Percentiles rank a stretch among this genome's conserved stretches.
These are phyloP conservation scores for Synergus laeviventris DNA, from an alignment of 2,888 invertebrate genomes.

Conservation along the genomic window DNA sequence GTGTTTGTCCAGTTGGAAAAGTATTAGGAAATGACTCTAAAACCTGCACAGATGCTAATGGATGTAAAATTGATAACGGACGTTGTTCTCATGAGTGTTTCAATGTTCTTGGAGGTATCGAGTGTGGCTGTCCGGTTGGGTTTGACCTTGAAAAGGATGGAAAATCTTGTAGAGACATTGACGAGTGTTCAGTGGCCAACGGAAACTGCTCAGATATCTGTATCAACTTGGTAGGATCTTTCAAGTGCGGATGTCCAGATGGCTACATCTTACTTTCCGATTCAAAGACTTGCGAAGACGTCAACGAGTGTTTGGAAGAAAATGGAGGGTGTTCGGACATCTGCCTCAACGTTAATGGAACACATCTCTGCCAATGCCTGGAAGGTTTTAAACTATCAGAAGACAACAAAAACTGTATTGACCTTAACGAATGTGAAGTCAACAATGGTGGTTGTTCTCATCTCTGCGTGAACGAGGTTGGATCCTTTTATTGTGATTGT, in stretches of 20 bases:
- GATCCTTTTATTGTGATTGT: conserved; percentile 76
- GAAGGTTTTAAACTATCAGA: conserved; percentile 74
- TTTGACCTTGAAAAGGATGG: conserved; percentile 68
- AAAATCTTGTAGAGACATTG: conserved; percentile 69
- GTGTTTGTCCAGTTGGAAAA: conserved; percentile 73
- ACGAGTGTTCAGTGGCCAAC: conserved; percentile 73
- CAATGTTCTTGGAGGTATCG: conserved; percentile 77
- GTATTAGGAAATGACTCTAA: conserved; percentile 64
- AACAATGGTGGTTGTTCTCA: conserved; percentile 75
- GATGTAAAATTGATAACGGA: conserved; percentile 79
- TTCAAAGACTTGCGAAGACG: conserved; percentile 53
- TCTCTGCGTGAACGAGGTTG: conserved; percentile 77
- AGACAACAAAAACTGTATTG: conserved; percentile 74
- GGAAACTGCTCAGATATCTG: conserved; percentile 77
- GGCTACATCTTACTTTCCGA: conserved; percentile 71
- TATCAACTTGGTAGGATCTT: conserved; percentile 76
- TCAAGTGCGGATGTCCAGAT: conserved; percentile 80
- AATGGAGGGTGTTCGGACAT: conserved; percentile 75
- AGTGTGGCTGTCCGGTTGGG: conserved; percentile 77
- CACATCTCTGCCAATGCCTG: conserved; percentile 62
- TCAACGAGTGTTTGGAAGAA: conserved; percentile 62
- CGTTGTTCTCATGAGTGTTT: conserved; percentile 82
- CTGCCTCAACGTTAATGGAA: conserved; percentile 58
- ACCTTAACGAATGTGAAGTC: conserved; percentile 72
- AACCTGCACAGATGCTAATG: conserved; percentile 77